A percentile compares a stretch with the other conserved stretches of the same genome.
These are phyloP conservation scores for Heliocidaris tuberculata DNA, from an alignment of 35 echinoderm and acorn worm genomes.

Conservation along the genomic window DNA sequence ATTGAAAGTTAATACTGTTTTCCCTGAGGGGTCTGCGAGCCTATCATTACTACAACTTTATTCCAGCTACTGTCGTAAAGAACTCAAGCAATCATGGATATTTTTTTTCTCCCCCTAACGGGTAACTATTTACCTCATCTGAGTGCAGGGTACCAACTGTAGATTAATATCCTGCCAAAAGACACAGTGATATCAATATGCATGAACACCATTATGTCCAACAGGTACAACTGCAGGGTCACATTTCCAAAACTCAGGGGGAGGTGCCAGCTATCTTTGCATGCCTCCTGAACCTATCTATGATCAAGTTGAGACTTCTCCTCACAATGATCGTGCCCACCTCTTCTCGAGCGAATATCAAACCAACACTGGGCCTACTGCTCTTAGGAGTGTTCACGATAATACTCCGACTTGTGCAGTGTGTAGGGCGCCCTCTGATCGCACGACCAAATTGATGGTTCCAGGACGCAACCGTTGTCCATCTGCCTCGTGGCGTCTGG, in stretches of 20 bases:
- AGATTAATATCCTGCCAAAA: not conserved
- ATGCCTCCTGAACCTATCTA: constrained; percentile 34
- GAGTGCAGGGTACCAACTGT: not conserved
- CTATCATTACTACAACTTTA: not conserved
- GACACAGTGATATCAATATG: not conserved
- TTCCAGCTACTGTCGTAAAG: not conserved
- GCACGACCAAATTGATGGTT: constrained; percentile 20
- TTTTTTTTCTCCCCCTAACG: not conserved
- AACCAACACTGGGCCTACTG: not conserved
- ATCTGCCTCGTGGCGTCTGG: constrained; percentile 38
- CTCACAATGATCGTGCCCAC: not conserved
- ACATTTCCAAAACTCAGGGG: not conserved
- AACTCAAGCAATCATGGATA: not conserved
- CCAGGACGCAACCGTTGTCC: constrained; percentile 67
- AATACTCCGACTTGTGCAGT: not conserved
- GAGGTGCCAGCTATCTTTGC: constrained; percentile 29
- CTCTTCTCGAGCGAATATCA: not conserved
- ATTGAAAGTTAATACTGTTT: too few species aligned
- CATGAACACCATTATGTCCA: not conserved
- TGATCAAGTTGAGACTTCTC: not conserved
- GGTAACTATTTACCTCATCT: not conserved
- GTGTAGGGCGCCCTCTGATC: constrained; percentile 24
- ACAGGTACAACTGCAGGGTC: constrained; percentile 21
- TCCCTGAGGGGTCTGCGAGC: too few species aligned
- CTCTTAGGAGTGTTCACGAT: not conserved